Base-by-base conservation (phyloP, 2,113 vertebrate species). In the Condylura cristata region DNA sequence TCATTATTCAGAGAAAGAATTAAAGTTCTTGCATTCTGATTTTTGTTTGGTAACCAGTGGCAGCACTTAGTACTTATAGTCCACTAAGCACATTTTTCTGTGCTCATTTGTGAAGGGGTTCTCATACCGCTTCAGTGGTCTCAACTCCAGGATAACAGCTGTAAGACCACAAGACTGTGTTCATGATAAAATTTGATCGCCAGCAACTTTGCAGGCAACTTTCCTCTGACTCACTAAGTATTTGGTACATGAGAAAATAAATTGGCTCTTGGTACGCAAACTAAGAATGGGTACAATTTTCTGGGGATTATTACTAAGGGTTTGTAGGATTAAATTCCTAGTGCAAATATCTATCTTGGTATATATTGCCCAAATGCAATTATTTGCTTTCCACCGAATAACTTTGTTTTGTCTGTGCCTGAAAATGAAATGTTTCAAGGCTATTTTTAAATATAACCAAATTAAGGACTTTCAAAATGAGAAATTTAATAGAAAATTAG, bases 231-330 rank as follows among this genome's bases (percentile, higher is more conserved):
- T 96, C 82, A 76, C 83, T 84, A 76, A 89, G 65, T 95, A 56
- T 95, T 86, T 95, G 70, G 65, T 63, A 46, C 51, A 87, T 91
- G 95, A 97, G 82, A 94, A 94, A 93, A 95, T 96, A 76, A 95
- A 86, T 56, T 95, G 66, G 95, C 63, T 85, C 2, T 30, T 72
- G 65, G 48, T 65, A 90, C 1, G 88, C 30, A 88, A 83, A 89
- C 61, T 80, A 86, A 90, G 37, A 90, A 92, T 79, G 63, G 63
- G 56, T 70, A 16, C 14, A 46, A 28, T 96, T 93, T 96, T 82
- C 85, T 92, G 58, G 28, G 81, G 92, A 90, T 96, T 95, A 95
- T 41, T 41, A 79, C 26, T 56, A 88, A 90, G 58, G 32, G 71
- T 76, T 79, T 82, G 24, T 75, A 53, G 48, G 85, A 86, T 96